Evolutionary conservation across 2,113 vertebrate genomes (phyloP).

Genomic region (Dromas ardeola): DNA sequence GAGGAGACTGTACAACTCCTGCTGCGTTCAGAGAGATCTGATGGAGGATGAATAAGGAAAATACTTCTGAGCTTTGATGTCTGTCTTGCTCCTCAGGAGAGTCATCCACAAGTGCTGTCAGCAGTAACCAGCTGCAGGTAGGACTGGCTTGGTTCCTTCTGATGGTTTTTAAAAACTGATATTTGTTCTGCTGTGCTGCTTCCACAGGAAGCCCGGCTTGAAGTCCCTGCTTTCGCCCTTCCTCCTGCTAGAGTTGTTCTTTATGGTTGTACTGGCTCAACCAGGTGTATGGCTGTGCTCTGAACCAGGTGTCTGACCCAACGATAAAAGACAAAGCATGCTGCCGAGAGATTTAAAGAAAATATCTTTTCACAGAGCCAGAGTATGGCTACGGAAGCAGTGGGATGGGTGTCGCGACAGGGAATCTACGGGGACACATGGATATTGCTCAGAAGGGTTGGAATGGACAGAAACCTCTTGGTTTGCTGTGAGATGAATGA

Average conservation of each 20-base stretch:
- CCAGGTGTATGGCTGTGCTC: neutral
- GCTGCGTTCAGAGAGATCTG: neutral
- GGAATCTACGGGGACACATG: neutral
- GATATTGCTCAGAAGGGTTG: neutral
- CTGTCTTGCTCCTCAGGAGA: neutral
- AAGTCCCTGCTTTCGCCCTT: neutral
- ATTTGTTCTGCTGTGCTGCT: neutral
- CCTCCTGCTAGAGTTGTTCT: neutral
- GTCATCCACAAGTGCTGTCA: neutral
- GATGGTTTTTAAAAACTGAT: neutral
- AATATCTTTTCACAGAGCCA: neutral
- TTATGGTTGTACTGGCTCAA: neutral
- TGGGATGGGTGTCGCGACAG: fast-evolving
- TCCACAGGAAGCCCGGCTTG: neutral
- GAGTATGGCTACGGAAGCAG: neutral
- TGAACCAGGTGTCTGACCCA: neutral
- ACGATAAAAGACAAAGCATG: fast-evolving
- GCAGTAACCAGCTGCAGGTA: conserved; percentile 55
- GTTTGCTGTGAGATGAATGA: neutral
- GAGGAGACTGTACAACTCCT: neutral
- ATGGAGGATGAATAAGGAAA: neutral
- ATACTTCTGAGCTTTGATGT: neutral
- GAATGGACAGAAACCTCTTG: neutral
- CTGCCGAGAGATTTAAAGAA: neutral
- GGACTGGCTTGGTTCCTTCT: neutral